A percentile compares a stretch with the other conserved stretches of the same genome.
These are phyloP conservation scores for Mercenaria mercenaria DNA, from an alignment of 1,140 invertebrate species.

Conservation along the genomic window DNA sequence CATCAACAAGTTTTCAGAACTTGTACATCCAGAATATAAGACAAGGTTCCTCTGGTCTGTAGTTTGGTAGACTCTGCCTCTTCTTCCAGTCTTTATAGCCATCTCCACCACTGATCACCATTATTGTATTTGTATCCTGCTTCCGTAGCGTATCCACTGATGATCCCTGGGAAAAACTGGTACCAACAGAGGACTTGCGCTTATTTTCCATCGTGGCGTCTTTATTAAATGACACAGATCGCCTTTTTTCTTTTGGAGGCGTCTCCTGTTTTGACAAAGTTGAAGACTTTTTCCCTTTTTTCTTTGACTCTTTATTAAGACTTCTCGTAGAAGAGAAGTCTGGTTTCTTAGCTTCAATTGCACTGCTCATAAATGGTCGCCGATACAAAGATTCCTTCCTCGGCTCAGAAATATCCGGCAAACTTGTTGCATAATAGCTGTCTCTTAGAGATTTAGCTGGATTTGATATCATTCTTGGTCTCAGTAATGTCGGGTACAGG, in stretches of 20 bases:
- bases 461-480: not conserved
- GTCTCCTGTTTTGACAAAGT: not conserved
- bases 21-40: conserved; percentile 83
- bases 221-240: conserved; percentile 44
- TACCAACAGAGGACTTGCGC: conserved; percentile 15
- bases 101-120: conserved; percentile 82
- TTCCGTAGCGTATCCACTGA: conserved; percentile 72
- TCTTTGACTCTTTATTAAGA: conserved; percentile 32
- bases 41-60: conserved; percentile 74
- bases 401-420: not conserved
- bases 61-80: conserved; percentile 21
- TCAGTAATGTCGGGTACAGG: conserved; percentile 46
- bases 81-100: conserved; percentile 80
- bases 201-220: not conserved
- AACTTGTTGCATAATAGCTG: not conserved
- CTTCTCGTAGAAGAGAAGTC: not conserved
- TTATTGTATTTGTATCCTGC: conserved; percentile 78
- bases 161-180: conserved; percentile 50
- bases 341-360: conserved; percentile 34
- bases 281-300: conserved; percentile 19
- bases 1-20: conserved; percentile 70
- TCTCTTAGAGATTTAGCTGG: not conserved
- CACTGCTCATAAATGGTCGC: conserved; percentile 21
- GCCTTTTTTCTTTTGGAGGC: conserved; percentile 39
- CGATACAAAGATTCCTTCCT: conserved; percentile 52